Percentiles rank a stretch among this genome's conserved stretches.
Evolutionary conservation across 2,888 invertebrate species (phyloP).

Genomic region (Meandrusa payeni): DNA sequence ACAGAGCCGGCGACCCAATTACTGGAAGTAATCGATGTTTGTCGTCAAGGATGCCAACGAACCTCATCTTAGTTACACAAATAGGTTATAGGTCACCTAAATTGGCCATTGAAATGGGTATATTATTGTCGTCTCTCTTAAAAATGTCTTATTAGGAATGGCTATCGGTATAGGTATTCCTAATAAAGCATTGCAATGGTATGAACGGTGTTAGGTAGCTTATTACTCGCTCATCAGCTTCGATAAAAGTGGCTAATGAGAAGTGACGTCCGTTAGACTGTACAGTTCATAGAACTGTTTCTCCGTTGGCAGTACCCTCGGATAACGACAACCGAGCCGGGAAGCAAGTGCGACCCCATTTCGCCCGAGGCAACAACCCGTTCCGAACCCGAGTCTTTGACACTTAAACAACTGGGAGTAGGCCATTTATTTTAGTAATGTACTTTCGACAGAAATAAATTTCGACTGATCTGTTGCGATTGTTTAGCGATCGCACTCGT

Average conservation of each 20-base stretch:
- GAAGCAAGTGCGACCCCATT: conserved; percentile 40
- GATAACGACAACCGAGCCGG: conserved; percentile 29
- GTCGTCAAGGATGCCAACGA: no score
- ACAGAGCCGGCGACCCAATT: no score
- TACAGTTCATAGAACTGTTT: conserved; percentile 17
- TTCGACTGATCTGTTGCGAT: conserved; percentile 47
- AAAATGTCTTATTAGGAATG: no score
- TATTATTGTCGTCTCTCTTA: no score
- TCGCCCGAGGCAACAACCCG: conserved; percentile 43
- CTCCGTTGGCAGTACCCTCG: conserved; percentile 27
- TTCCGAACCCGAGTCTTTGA: conserved; percentile 42
- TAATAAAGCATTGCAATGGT: no score
- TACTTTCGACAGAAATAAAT: conserved; percentile 47
- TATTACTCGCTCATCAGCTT: conserved; percentile 5
- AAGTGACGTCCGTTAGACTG: conserved; percentile 5
- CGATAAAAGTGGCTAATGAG: conserved; percentile 15
- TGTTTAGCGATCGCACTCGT: conserved; percentile 35
- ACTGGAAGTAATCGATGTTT: no score
- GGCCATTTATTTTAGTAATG: conserved; percentile 49
- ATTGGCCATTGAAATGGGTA: no score
- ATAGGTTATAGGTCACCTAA: no score
- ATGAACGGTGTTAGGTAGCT: not conserved
- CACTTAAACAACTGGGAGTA: conserved; percentile 44
- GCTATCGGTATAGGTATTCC: no score
- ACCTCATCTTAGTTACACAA: no score